Base-by-base conservation (phyloP, 2,888 invertebrate species). In the Rhagonycha fulva region DNA sequence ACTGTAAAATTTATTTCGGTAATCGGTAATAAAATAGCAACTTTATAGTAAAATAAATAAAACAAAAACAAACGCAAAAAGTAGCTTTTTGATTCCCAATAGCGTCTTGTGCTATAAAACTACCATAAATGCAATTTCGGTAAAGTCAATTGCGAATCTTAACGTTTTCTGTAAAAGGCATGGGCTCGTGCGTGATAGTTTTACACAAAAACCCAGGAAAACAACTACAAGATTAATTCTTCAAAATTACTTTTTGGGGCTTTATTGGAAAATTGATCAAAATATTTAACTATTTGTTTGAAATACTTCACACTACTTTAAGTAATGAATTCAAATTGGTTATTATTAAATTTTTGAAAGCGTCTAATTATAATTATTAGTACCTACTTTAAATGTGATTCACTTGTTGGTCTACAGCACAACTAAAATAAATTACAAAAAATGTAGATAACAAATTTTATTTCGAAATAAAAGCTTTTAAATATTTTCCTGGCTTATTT, bases 111-210 rank as follows among this genome's bases (percentile, higher is more conserved):
- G 70, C 79, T 75, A 76, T 80, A 79, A 79, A 79, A 79, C 76
- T 79, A 74, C 80, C 79, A 80, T 80, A 80, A 79, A 79, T 80
- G 80, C 80, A 79, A 80, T 80, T 80, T 80, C 79, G 73, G 72
- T 70, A 68, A 74, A 79, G 79, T 80, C 80, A 79, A 79, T 79
- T 79, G 79, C 76, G 78, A 79, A 76, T 78, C 78, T 72, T 76
- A 75, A 78, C 75, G 78, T 78, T 71, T 76, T 61, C 70, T 61
- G 75, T 71, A 76, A 73, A 66, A 75, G 75, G 78, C 69, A 78
- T 71, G 73, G 75, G 75, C 23, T 70, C 32, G 73, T 71, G 75
- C 78, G 78, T 78, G 78, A 75, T 76, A 70, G 70, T 60, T 75
- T 32, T 78, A 67, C 71, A 68, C 75, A 77, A 61, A 66, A 62